Percentiles rank a stretch among this genome's conserved stretches.
These are phyloP conservation scores for Oryzias sinensis DNA, from an alignment of 2,797 vertebrate genomes.

Conservation along the genomic window DNA sequence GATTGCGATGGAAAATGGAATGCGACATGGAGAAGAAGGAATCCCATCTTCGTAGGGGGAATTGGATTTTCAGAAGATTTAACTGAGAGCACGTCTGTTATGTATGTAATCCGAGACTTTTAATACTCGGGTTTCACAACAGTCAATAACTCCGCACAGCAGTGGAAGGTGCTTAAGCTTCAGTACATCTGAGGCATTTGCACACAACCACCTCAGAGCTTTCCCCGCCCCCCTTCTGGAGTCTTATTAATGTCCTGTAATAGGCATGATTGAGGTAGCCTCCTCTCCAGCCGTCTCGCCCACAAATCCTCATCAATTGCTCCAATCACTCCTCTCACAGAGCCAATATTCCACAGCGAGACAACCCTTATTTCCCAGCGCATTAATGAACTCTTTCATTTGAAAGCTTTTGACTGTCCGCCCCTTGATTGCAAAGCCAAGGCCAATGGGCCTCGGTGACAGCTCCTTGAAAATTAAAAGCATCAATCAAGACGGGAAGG, in stretches of 20 bases:
- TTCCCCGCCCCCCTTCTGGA: conserved; percentile 37
- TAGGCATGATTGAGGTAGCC: conserved; percentile 52
- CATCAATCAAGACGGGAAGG: conserved; percentile 64
- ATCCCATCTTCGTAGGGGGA: conserved; percentile 66
- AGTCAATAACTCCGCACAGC: conserved; percentile 48
- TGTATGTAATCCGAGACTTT: conserved; percentile 45
- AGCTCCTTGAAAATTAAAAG: conserved; percentile 73
- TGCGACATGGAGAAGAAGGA: conserved; percentile 43
- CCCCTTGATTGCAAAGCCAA: conserved; percentile 63
- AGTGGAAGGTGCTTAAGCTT: conserved; percentile 12
- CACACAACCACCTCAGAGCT: conserved; percentile 25
- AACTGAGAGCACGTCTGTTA: conserved; percentile 47
- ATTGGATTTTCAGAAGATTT: conserved; percentile 77
- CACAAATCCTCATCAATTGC: conserved; percentile 70
- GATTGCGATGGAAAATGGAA: conserved; percentile 66
- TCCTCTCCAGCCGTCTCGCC: conserved; percentile 34
- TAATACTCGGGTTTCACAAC: conserved; percentile 39
- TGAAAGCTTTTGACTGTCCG: conserved; percentile 62
- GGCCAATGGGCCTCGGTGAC: conserved; percentile 56
- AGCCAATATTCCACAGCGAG: conserved; percentile 55
- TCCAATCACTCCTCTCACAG: conserved; percentile 54
- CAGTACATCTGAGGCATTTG: conserved; percentile 20
- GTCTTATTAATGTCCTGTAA: conserved; percentile 66
- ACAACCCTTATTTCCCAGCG: conserved; percentile 62
- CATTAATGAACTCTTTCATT: conserved; percentile 75